A percentile compares a stretch with the other conserved stretches of the same genome.
Evolutionary conservation across 2,113 vertebrate genomes (phyloP).

Genomic region (Pseudolaguvia tuberculata): DNA sequence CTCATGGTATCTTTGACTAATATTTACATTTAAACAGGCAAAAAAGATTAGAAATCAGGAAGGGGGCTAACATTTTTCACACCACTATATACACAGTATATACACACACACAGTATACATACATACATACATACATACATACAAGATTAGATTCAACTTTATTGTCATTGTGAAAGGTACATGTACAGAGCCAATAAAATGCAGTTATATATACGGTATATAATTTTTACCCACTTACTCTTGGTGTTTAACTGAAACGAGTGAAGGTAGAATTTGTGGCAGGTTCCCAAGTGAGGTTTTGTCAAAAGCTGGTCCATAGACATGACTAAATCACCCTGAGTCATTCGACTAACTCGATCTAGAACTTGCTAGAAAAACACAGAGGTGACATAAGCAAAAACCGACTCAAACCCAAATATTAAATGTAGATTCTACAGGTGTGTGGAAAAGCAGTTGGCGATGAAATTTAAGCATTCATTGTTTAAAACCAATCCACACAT

Average conservation of each 20-base stretch:
- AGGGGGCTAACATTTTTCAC: no score
- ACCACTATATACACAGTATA: no score
- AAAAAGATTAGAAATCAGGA: no score
- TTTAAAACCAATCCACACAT: not conserved
- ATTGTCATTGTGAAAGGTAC: no score
- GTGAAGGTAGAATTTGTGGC: conserved; percentile 96
- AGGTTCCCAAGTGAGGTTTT: conserved; percentile 92
- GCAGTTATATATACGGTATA: no score
- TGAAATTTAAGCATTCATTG: not conserved
- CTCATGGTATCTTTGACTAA: no score
- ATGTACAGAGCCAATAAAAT: no score
- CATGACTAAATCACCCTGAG: conserved; percentile 95
- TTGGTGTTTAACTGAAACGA: conserved; percentile 80
- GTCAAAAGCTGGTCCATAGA: conserved; percentile 98
- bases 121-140: no score
- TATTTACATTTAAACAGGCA: no score
- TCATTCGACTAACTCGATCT: conserved; percentile 90
- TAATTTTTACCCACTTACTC: conserved; percentile 68
- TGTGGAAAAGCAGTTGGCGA: not conserved
- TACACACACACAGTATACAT: no score
- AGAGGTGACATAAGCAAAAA: not conserved
- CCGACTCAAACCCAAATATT: not conserved
- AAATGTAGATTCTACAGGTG: no score
- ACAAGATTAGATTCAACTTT: no score
- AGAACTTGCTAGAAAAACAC: conserved; percentile 83